A percentile compares a stretch with the other conserved stretches of the same genome.
phyloP scores from a whole-genome alignment of 1,140 invertebrate species.

The Atta cephalotes region DNA sequence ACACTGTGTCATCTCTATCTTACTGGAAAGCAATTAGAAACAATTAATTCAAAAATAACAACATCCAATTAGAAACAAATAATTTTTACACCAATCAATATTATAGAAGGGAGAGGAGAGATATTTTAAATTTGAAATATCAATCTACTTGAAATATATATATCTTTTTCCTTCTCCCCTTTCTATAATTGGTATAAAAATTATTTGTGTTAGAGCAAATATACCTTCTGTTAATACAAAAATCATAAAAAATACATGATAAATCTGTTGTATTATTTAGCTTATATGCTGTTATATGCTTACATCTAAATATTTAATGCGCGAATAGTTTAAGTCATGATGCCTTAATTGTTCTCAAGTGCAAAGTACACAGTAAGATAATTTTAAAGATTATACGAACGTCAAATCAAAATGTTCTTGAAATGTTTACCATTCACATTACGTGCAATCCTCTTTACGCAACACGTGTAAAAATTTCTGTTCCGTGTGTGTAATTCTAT shows the following conservation, averaged over 20 bases:
- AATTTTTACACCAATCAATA: background rate
- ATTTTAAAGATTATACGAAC: background rate
- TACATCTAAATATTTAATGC: background rate
- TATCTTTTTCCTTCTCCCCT: background rate
- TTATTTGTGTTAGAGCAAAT: background rate
- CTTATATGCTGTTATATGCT: background rate
- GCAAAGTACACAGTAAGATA: background rate
- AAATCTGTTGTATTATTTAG: background rate
- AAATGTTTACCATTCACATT: conserved; percentile 19
- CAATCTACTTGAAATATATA: background rate
- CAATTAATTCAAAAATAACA: background rate
- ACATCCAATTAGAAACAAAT: background rate
- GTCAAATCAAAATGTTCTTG: background rate
- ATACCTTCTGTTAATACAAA: background rate
- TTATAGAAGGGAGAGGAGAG: background rate
- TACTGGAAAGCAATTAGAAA: no score
- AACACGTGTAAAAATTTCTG: background rate
- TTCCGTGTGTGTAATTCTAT: background rate
- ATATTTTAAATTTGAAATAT: no score
- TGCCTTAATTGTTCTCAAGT: background rate
- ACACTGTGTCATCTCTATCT: no score
- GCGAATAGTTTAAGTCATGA: background rate
- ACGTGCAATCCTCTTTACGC: background rate
- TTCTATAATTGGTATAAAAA: background rate
- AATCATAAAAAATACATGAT: background rate